These are phyloP conservation scores for Peromyscus polionotus DNA, from an alignment of 2,113 vertebrate species.

Conservation along the genomic window DNA sequence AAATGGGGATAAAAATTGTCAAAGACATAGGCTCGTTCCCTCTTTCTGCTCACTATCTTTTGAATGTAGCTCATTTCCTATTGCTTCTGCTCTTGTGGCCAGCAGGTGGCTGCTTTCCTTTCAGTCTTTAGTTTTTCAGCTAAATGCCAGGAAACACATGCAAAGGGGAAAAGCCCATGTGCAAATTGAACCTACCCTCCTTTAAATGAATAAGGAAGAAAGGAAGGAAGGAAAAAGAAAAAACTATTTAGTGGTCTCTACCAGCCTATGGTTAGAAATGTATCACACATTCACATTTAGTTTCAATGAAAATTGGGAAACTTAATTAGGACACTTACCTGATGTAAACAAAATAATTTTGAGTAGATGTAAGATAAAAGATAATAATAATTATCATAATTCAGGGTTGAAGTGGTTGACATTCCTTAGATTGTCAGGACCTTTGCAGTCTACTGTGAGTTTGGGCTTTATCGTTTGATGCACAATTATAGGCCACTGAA, in stretches of 20 bases:
- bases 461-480: slow-evolving; percentile 14
- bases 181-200: neutral
- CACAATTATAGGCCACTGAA: neutral
- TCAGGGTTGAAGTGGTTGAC: neutral
- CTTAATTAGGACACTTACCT: slow-evolving; percentile 41
- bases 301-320: slow-evolving; percentile 9
- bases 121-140: slow-evolving; percentile 43
- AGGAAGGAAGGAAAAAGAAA: neutral
- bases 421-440: neutral
- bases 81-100: slow-evolving; percentile 55
- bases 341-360: neutral
- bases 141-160: slow-evolving; percentile 4
- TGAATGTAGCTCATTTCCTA: neutral
- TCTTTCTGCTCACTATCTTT: neutral
- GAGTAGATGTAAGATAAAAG: neutral
- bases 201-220: neutral
- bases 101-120: slow-evolving; percentile 68
- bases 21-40: neutral
- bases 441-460: neutral
- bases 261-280: neutral
- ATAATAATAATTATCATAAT: neutral
- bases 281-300: neutral
- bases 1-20: neutral
- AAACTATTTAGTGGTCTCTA: neutral
- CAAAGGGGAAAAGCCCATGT: neutral